These are phyloP conservation scores for Nesometra sesokonis DNA, from an alignment of 35 echinoderm and acorn worm species.

Conservation along the genomic window DNA sequence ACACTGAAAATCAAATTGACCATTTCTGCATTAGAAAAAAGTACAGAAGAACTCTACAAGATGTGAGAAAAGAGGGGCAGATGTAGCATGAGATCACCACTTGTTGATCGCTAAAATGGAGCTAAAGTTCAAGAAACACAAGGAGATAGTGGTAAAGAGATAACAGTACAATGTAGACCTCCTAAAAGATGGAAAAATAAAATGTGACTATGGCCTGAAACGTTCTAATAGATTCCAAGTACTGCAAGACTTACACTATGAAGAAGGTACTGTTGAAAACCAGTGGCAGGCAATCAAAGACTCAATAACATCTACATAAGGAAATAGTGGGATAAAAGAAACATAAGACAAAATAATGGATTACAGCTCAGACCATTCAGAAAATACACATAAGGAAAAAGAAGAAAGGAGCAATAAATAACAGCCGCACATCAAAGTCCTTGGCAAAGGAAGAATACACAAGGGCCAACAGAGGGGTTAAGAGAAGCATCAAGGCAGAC, in stretches of 20 bases:
- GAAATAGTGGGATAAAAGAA: background rate
- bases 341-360: background rate
- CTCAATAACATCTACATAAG: background rate
- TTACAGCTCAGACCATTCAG: background rate
- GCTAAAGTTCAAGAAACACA: constrained; percentile 7
- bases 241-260: too few relatives aligned
- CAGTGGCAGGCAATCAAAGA: constrained; percentile 10
- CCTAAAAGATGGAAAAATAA: too few relatives aligned
- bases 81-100: constrained; percentile 24
- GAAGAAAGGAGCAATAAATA: background rate
- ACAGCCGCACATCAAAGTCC: background rate
- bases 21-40: background rate
- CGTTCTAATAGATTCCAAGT: too few relatives aligned
- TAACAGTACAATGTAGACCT: too few relatives aligned
- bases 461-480: too few relatives aligned
- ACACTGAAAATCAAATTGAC: too few relatives aligned
- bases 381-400: background rate
- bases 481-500: too few relatives aligned
- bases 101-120: background rate
- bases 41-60: background rate
- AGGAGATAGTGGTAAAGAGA: constrained; percentile 3
- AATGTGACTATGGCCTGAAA: too few relatives aligned
- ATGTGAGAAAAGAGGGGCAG: constrained; percentile 3
- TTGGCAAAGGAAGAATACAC: too few relatives aligned
- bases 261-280: background rate